A percentile compares a stretch with the other conserved stretches of the same genome.
Evolutionary conservation across 2,113 vertebrate species (phyloP).

Genomic region (Varanus salvator): DNA sequence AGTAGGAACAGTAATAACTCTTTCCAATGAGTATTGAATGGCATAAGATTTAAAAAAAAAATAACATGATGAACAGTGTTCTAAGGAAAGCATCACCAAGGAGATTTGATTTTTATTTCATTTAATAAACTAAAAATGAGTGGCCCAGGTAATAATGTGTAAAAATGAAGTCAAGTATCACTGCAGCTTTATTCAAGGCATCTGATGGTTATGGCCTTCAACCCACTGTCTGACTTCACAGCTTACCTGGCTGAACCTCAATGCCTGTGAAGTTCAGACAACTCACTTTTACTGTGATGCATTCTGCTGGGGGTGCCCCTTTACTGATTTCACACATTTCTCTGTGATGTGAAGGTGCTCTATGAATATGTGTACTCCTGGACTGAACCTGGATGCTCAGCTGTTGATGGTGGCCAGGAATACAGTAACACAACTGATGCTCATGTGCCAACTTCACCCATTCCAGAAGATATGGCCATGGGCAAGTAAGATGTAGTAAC

Average conservation of each 20-base stretch:
- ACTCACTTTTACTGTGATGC: too few species aligned
- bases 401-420: too few species aligned
- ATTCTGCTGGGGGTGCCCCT: too few species aligned
- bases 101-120: background rate
- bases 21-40: background rate
- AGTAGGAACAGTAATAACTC: background rate
- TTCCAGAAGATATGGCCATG: too few species aligned
- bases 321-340: too few species aligned
- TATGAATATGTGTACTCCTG: too few species aligned
- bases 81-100: background rate
- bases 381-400: too few species aligned
- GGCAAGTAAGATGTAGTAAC: too few species aligned
- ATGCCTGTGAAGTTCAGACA: too few species aligned
- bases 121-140: background rate
- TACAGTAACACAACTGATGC: too few species aligned
- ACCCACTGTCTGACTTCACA: background rate
- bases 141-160: background rate
- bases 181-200: background rate
- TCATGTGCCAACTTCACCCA: too few species aligned
- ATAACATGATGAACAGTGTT: background rate
- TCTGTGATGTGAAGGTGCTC: too few species aligned
- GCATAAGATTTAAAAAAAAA: background rate
- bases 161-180: background rate
- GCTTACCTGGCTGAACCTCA: background rate
- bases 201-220: background rate